Conservation (phyloP, 2,113 vertebrate genomes). For the Cnemophilus loriae region DNA sequence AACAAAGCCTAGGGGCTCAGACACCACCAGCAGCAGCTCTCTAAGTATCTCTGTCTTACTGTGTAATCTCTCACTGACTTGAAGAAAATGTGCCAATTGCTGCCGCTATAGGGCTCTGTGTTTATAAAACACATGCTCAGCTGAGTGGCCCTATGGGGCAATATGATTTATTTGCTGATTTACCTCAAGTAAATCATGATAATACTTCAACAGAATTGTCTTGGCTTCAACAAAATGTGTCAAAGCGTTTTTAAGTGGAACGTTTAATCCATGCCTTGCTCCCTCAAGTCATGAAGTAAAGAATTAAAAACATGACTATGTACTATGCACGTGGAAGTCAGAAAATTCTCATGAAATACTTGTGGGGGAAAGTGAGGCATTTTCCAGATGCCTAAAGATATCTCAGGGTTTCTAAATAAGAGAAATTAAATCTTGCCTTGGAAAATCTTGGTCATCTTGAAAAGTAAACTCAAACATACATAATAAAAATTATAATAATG, state of each 20-base stretch:
- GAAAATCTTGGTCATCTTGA: background rate
- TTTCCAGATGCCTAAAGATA: background rate
- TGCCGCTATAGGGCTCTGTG: background rate
- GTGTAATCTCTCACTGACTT: background rate
- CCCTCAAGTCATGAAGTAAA: background rate
- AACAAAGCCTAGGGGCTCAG: slow-evolving; percentile 51
- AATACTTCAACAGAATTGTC: slow-evolving; percentile 33
- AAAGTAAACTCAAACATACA: background rate
- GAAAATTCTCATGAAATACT: background rate
- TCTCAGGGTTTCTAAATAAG: background rate
- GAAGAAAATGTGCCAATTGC: slow-evolving; percentile 17
- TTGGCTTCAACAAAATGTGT: slow-evolving; percentile 6
- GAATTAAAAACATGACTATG: background rate
- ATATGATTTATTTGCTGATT: slow-evolving; percentile 38
- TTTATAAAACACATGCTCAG: background rate
- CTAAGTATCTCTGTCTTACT: slow-evolving; percentile 12
- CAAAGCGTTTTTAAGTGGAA: slow-evolving; percentile 13
- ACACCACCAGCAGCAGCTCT: slow-evolving; percentile 30
- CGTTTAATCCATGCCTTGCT: background rate
- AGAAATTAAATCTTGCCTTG: background rate
- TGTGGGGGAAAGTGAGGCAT: background rate
- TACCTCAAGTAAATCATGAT: slow-evolving; percentile 41
- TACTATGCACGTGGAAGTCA: background rate
- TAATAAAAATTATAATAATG: background rate
- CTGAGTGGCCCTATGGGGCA: slow-evolving; percentile 12